phyloP scores from a whole-genome alignment of 2,797 vertebrate genomes.

The Tarsius wallacei region DNA sequence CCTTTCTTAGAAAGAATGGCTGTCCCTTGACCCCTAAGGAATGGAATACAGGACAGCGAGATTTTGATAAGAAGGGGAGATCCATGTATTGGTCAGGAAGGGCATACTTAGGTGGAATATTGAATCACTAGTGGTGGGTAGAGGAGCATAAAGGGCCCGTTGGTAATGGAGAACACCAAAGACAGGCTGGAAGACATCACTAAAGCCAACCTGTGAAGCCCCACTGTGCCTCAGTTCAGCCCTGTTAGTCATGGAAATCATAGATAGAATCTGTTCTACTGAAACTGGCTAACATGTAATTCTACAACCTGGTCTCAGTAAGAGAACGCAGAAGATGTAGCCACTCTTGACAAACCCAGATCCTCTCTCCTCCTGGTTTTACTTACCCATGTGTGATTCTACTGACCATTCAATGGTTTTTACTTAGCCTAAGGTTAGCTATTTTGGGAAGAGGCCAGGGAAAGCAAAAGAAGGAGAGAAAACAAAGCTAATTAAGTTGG shows the following conservation, averaged over 20 bases:
- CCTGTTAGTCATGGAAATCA: not conserved
- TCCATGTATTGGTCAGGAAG: not conserved
- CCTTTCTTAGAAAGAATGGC: not conserved
- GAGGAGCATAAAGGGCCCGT: rapidly evolving
- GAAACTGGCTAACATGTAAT: not conserved
- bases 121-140: not conserved
- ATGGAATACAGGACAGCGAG: not conserved
- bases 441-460: constrained; percentile 7
- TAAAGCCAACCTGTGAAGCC: not conserved
- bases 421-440: not conserved
- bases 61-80: not conserved
- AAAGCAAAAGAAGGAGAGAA: not conserved
- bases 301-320: not conserved
- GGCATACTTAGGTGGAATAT: not conserved
- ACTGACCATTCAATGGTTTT: not conserved
- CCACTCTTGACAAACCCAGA: not conserved
- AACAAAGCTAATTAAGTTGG: not conserved
- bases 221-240: not conserved
- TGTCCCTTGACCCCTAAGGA: not conserved
- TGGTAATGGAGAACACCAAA: not conserved
- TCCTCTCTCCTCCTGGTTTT: not conserved
- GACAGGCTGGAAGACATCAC: not conserved
- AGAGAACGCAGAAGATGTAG: not conserved
- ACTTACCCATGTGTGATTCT: not conserved
- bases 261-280: not conserved